Base-by-base conservation (phyloP, 2,888 invertebrate genomes). In the Venusia cambrica region DNA sequence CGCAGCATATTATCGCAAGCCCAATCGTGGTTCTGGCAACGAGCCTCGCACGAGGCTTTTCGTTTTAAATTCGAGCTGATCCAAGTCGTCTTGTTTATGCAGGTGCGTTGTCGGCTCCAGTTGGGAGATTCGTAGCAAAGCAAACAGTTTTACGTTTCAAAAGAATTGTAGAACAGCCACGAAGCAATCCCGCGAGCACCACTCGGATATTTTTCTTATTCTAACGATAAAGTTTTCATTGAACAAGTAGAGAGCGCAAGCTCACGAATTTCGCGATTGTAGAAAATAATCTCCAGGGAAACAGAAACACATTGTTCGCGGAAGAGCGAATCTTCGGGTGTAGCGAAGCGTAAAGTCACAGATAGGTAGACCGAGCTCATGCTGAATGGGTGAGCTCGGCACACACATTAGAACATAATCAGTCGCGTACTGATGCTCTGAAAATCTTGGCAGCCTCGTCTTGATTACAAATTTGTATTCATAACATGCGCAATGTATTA, bases 281-380 rank as follows among this genome's bases (percentile, higher is more conserved):
- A 45, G 40, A 57, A 57, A 55, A 59, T 64, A 65, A 57, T 59
- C 48, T 49, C 24, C 35, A 33, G 21, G 31, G 32, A 31, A 42
- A 41, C 34, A 49, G 29, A 45, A 51, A 53, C 49, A 58, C 53
- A 54, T 54, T 60, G 62, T 54, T 55, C 57, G 51, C 26, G 48
- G 54, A 53, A 62, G 55, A 62, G 56, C 41, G 44, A 46, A 48
- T 42, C 48, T 42, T 39, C 36, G 51, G 32, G 57, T 50, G 52
- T 53, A 68, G 51, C 51, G 61, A 63, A 69, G 61, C 66, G 62
- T 68, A 54, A 73, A 70, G 48, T 47, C 56, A 52, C 57, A 63
- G 71, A 70, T 73, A 72, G 57, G 48, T 48, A 40, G 55, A 38
- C 42, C 38, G 44, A 45, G 49, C 50, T 53, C 48, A 40, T 48